Base-by-base conservation (phyloP, 2,888 invertebrate genomes). In the Sicus ferrugineus region DNA sequence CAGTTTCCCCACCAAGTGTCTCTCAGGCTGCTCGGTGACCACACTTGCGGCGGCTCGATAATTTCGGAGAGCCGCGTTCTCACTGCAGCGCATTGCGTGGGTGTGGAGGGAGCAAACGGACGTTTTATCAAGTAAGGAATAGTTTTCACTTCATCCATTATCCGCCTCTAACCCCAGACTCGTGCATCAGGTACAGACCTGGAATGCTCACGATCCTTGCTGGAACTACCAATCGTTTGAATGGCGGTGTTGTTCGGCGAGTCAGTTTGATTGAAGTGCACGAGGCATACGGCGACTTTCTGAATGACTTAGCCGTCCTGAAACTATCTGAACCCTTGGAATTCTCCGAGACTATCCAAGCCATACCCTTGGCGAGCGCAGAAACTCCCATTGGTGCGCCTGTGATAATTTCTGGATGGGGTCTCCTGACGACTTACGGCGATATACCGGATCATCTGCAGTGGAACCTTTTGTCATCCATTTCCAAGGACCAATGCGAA, bases 1-100 rank as follows among this genome's bases (percentile, higher is more conserved):
- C 81, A 84, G 59, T 82, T 83, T 73, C 85, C 86, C 0, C 80
- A 84, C 75, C 84, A 84, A 75, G 76, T 83, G 2, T 85, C 86
- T 0, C 34, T 85, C 56, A 79, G 80, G 52, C 74, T 72, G 1
- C 68, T 66, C 11, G 66, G 77, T 38, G 77, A 77, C 0, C 81
- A 82, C 70, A 64, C 73, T 19, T 84, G 84, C 42, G 81, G 80
- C 23, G 84, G 78, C 16, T 77, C 78, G 0, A 70, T 84, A 38
- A 68, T 83, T 34, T 75, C 70, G 21, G 54, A 72, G 19, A 69
- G 65, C 11, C 76, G 68, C 58, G 67, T 77, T 19, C 64, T 84
- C 14, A 83, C 83, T 0, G 81, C 84, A n/a, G 84, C 81, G 0
- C 83, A 83, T 67, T 83, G 83, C 71, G 81, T 84, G 14, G 78